These are phyloP conservation scores for Pocillopora meandrina DNA, from an alignment of 92 coral and sea anemone species.

Conservation along the genomic window DNA sequence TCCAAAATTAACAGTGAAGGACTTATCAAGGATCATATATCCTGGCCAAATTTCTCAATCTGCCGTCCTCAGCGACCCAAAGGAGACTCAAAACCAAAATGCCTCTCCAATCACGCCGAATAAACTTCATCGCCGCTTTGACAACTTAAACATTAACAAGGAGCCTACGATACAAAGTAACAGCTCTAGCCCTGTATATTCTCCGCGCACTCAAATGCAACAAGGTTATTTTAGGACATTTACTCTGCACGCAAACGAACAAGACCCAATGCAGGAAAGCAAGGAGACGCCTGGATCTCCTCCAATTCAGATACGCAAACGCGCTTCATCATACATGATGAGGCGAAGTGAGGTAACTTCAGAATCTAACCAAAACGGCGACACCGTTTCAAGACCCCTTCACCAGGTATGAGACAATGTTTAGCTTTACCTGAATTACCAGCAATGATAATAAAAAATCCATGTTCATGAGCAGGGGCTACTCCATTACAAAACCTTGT, in stretches of 20 bases:
- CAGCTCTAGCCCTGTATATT: background rate
- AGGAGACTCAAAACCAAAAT: background rate
- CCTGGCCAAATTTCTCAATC: background rate
- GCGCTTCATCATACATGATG: background rate
- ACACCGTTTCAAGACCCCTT: background rate
- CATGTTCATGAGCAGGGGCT: no score
- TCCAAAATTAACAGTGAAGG: slow-evolving; percentile 15
- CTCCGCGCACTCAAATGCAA: background rate
- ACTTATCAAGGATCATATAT: slow-evolving; percentile 4
- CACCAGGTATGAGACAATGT: background rate
- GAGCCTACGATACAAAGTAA: background rate
- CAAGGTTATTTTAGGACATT: background rate
- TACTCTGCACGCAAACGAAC: background rate
- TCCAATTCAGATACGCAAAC: background rate
- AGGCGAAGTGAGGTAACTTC: background rate
- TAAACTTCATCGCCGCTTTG: background rate
- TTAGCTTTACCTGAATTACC: background rate
- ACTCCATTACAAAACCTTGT: no score
- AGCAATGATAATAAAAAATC: background rate
- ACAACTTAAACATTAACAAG: background rate
- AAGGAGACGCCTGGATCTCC: background rate
- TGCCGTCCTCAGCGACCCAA: background rate
- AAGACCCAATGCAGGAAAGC: background rate
- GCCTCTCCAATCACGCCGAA: slow-evolving; percentile 6
- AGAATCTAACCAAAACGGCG: background rate